These are phyloP conservation scores for Leptopilina boulardi DNA, from an alignment of 1,140 invertebrate genomes.

Conservation along the genomic window DNA sequence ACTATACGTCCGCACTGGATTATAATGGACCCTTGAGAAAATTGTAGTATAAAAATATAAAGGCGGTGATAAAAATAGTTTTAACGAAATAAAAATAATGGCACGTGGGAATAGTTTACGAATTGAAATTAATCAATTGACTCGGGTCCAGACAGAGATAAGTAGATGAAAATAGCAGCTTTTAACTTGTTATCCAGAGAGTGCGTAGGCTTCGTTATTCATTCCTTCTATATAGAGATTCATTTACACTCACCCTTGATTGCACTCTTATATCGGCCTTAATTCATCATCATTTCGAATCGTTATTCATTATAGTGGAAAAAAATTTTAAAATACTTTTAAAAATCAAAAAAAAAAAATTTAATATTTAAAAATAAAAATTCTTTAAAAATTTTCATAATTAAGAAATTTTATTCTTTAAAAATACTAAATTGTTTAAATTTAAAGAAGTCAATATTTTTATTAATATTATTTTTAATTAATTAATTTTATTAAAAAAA, in stretches of 20 bases:
- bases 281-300: constrained; percentile 2
- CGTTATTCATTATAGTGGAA: neutral
- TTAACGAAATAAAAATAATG: neutral
- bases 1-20: no score
- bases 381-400: no score
- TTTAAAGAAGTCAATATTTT: no score
- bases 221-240: neutral
- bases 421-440: no score
- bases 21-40: no score
- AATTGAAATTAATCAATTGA: constrained; percentile 10
- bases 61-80: neutral
- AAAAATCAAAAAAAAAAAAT: no score
- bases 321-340: neutral
- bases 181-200: constrained; percentile 9
- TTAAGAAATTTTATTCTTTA: no score
- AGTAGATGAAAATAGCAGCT: constrained; percentile 13
- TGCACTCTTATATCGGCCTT: constrained; percentile 6
- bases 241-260: neutral
- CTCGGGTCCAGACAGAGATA: constrained; percentile 16
- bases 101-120: neutral
- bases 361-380: no score
- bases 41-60: no score
- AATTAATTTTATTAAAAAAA: no score
- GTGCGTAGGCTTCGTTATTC: constrained; percentile 1
- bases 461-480: no score